phyloP scores from a whole-genome alignment of 2,113 vertebrate genomes.

The Echinops telfairi region DNA sequence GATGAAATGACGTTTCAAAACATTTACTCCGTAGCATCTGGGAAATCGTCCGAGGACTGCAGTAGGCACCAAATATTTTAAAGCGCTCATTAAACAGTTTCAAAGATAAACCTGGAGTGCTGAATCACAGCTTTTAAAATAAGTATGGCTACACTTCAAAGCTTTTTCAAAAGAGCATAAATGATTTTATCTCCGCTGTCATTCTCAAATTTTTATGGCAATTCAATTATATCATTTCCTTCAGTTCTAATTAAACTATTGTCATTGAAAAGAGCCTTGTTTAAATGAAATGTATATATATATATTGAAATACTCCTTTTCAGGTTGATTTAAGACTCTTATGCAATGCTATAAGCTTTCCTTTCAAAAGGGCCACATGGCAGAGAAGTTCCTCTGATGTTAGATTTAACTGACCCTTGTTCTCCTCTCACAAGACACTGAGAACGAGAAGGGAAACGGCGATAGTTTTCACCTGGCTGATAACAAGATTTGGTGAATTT shows the following conservation, averaged over 20 bases:
- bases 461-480: slow-evolving; percentile 6
- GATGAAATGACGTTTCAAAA: slow-evolving; percentile 68
- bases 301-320: slow-evolving; percentile 33
- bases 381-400: background rate
- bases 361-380: slow-evolving; percentile 3
- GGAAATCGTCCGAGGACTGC: slow-evolving; percentile 66
- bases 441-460: slow-evolving; percentile 40
- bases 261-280: slow-evolving; percentile 16
- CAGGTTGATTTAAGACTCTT: slow-evolving; percentile 43
- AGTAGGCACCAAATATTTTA: slow-evolving; percentile 79
- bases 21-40: slow-evolving; percentile 72
- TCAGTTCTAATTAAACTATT: slow-evolving; percentile 57
- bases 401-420: slow-evolving; percentile 1
- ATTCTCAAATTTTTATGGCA: slow-evolving; percentile 62
- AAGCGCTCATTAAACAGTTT: slow-evolving; percentile 67
- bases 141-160: slow-evolving; percentile 54
- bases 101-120: slow-evolving; percentile 58
- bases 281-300: slow-evolving; percentile 53
- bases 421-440: background rate
- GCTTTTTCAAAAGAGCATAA: slow-evolving; percentile 53
- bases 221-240: slow-evolving; percentile 47
- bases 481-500: slow-evolving; percentile 21
- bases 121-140: slow-evolving; percentile 72
- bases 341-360: slow-evolving; percentile 16
- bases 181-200: slow-evolving; percentile 53